Evolutionary conservation across 2,888 invertebrate genomes (phyloP).

Genomic region (Sussaba pulchella): DNA sequence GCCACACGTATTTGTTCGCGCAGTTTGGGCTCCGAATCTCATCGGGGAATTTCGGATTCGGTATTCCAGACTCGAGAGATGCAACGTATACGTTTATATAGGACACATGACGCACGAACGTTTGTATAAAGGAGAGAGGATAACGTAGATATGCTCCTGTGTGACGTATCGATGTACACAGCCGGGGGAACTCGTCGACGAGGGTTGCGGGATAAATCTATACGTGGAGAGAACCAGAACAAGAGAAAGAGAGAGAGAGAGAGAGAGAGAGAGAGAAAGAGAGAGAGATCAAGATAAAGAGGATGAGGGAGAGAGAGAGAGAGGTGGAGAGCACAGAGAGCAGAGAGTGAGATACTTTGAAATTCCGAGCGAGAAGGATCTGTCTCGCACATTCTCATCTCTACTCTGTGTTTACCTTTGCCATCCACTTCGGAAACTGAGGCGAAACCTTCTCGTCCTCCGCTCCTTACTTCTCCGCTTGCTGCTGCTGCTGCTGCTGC

Average conservation of each 20-base stretch:
- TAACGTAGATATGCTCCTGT: slow-evolving; percentile 19
- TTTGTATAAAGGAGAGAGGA: slow-evolving; percentile 7
- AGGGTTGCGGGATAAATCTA: slow-evolving; percentile 28
- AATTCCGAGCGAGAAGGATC: slow-evolving; percentile 54
- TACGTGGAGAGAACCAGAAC: too few relatives aligned
- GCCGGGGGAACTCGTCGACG: not conserved
- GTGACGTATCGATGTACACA: slow-evolving; percentile 44
- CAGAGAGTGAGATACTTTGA: slow-evolving; percentile 45
- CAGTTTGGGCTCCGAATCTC: slow-evolving; percentile 19
- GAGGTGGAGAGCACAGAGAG: too few relatives aligned
- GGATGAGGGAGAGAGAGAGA: too few relatives aligned
- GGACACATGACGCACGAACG: slow-evolving; percentile 32
- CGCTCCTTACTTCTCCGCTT: slow-evolving; percentile 16
- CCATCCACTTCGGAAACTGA: slow-evolving; percentile 20
- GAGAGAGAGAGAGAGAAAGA: too few relatives aligned
- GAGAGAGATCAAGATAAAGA: too few relatives aligned
- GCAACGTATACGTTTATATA: slow-evolving; percentile 50
- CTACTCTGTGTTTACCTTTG: slow-evolving; percentile 58
- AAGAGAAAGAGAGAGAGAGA: too few relatives aligned
- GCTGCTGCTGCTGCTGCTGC: not conserved
- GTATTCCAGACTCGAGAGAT: slow-evolving; percentile 45
- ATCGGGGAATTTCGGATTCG: slow-evolving; percentile 54
- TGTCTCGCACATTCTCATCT: slow-evolving; percentile 61
- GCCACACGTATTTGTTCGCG: slow-evolving; percentile 9
- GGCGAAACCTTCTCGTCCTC: not conserved